Conservation (phyloP, 2,113 vertebrate species). For the Myotis lucifugus region DNA sequence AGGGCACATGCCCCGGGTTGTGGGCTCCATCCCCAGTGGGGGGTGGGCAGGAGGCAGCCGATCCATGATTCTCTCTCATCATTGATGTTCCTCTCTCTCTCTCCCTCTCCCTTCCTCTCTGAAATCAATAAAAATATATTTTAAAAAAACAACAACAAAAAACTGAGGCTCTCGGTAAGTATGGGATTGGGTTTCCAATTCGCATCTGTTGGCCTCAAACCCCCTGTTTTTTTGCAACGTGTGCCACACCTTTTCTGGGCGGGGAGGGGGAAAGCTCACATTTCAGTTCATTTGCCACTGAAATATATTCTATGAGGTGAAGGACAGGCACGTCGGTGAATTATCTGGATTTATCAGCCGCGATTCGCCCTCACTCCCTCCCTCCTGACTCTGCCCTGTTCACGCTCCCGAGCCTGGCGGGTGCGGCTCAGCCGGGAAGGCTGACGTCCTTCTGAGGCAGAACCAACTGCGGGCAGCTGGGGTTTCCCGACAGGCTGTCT, state of each 20-base stretch:
- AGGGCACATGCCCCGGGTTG: no score
- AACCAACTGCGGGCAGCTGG: background rate
- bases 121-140: no score
- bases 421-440: background rate
- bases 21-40: no score
- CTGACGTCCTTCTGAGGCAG: background rate
- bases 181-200: background rate
- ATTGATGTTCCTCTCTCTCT: no score
- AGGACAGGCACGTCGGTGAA: background rate
- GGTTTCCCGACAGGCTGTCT: background rate
- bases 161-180: background rate
- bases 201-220: background rate
- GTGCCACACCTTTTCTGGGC: background rate
- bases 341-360: conserved; percentile 5
- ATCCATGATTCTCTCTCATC: no score
- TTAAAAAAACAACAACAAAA: background rate
- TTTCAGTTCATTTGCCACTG: background rate
- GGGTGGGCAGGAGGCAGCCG: no score
- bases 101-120: no score
- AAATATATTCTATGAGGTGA: background rate
- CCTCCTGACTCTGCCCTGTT: no score
- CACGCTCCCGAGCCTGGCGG: no score
- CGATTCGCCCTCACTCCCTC: background rate
- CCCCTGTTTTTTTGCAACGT: background rate
- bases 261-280: background rate